Percentiles rank a stretch among this genome's conserved stretches.
These are phyloP conservation scores for Bombus affinis DNA, from an alignment of 1,140 invertebrate species.

Conservation along the genomic window DNA sequence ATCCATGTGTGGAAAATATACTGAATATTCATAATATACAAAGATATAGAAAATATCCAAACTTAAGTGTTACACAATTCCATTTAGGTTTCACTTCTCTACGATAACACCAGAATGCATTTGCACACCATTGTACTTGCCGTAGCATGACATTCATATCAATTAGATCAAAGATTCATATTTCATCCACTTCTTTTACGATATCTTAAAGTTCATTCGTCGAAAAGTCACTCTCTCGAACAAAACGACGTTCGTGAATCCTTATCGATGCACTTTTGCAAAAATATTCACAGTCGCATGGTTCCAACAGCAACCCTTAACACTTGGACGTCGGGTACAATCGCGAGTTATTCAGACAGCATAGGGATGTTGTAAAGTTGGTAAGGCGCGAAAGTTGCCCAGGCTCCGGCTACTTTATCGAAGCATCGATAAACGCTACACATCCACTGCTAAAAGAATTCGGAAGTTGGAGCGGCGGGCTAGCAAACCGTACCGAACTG, in stretches of 20 bases:
- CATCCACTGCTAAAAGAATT: slow-evolving; percentile 62
- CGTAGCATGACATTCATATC: too few relatives aligned
- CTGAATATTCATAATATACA: too few relatives aligned
- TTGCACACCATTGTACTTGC: too few relatives aligned
- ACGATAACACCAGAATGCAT: too few relatives aligned
- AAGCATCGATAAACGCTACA: slow-evolving; percentile 63
- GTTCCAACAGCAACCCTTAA: neutral
- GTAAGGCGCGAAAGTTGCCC: slow-evolving; percentile 53
- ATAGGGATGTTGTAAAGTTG: neutral
- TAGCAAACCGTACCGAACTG: slow-evolving; percentile 38
- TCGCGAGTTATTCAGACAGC: neutral
- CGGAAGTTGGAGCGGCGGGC: slow-evolving; percentile 36
- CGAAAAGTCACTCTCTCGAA: neutral
- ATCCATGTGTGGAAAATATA: too few relatives aligned
- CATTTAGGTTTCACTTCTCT: too few relatives aligned
- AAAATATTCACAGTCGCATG: neutral
- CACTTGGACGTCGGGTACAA: neutral
- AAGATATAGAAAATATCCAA: too few relatives aligned
- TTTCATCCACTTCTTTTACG: neutral
- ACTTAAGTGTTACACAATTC: too few relatives aligned
- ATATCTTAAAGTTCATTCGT: too few relatives aligned
- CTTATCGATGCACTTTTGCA: neutral
- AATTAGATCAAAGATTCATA: neutral
- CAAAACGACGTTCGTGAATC: neutral
- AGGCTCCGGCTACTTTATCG: slow-evolving; percentile 53